phyloP scores from a whole-genome alignment of 1,140 invertebrate genomes.

The Philotrypesis tridentata region DNA sequence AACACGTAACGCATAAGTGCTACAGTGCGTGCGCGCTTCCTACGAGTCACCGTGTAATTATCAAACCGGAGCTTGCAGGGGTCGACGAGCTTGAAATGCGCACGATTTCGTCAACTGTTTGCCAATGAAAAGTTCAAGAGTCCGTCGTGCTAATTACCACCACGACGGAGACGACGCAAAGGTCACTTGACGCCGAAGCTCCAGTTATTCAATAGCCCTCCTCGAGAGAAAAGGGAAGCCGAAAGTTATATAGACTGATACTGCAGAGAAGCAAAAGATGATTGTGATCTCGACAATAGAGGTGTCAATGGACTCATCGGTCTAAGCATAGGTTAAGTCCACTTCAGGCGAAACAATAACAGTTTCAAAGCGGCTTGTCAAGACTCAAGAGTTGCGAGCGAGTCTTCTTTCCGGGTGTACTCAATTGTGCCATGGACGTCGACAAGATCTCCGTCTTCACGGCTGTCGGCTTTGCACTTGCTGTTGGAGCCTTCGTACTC shows the following conservation, averaged over 20 bases:
- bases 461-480: slow-evolving; percentile 83
- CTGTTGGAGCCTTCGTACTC: slow-evolving; percentile 84
- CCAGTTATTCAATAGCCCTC: not conserved
- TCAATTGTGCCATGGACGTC: slow-evolving; percentile 75
- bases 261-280: slow-evolving; percentile 22
- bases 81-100: not conserved
- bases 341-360: slow-evolving; percentile 3
- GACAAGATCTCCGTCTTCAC: slow-evolving; percentile 81
- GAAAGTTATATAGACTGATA: not conserved
- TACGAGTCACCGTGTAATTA: not conserved
- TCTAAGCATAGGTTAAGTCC: slow-evolving; percentile 30
- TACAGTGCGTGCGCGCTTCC: no score
- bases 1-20: no score
- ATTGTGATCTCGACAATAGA: not conserved
- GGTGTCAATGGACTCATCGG: slow-evolving; percentile 28
- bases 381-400: not conserved
- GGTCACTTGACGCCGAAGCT: not conserved
- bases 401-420: no score
- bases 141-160: not conserved
- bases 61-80: not conserved
- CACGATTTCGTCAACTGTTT: slow-evolving; percentile 12
- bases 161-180: not conserved
- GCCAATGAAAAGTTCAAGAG: slow-evolving; percentile 12
- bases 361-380: not conserved
- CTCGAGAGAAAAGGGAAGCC: not conserved